These are phyloP conservation scores for Labrus mixtus DNA, from an alignment of 2,113 vertebrate genomes.

Conservation along the genomic window DNA sequence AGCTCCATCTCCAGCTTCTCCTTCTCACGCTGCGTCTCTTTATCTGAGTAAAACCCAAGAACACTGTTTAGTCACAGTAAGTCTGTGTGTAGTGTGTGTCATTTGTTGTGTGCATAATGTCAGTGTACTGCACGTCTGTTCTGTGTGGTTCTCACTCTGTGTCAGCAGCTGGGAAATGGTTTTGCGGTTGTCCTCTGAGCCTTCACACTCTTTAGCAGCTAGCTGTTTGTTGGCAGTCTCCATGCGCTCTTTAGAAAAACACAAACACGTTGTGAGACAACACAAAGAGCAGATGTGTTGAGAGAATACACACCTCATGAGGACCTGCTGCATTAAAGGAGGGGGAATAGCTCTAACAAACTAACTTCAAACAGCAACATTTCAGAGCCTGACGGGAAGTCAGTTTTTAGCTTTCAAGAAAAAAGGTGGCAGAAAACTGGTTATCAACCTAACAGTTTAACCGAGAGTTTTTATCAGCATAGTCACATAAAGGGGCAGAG, in stretches of 20 bases:
- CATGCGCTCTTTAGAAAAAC: conserved; percentile 89
- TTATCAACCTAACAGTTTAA: too few relatives aligned
- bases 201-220: conserved; percentile 94
- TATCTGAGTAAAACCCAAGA: conserved; percentile 82
- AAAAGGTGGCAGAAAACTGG: too few relatives aligned
- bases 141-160: conserved; percentile 89
- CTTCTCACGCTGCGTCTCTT: conserved; percentile 93
- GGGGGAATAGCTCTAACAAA: too few relatives aligned
- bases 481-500: too few relatives aligned
- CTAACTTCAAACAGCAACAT: too few relatives aligned
- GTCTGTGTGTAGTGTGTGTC: neutral
- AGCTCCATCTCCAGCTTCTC: conserved; percentile 97
- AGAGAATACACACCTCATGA: too few relatives aligned
- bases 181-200: conserved; percentile 95
- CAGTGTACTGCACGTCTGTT: neutral
- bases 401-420: too few relatives aligned
- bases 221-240: conserved; percentile 98
- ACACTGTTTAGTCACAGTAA: neutral
- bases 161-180: conserved; percentile 96
- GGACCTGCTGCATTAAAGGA: too few relatives aligned
- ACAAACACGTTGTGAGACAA: neutral
- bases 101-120: neutral
- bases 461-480: too few relatives aligned
- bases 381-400: too few relatives aligned
- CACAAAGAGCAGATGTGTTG: neutral